Conservation (phyloP, 2,113 vertebrate species). For the Chionomys nivalis region DNA sequence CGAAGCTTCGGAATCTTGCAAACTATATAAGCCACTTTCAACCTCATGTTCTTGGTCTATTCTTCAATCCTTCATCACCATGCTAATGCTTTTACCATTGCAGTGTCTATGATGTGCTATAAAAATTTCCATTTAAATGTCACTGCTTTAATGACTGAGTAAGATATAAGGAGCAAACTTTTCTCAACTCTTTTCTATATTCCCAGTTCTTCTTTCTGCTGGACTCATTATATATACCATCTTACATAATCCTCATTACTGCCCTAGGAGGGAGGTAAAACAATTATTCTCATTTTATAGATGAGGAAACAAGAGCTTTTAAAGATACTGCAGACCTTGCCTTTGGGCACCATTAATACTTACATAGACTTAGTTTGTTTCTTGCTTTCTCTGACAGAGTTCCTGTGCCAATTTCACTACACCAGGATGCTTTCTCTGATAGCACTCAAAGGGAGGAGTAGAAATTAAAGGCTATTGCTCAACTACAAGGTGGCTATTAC, state of each 20-base stretch:
- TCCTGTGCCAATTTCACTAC: not conserved
- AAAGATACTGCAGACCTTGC: not conserved
- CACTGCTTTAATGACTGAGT: not conserved
- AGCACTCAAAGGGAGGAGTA: not conserved
- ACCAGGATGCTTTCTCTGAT: fast-evolving
- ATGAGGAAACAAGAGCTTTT: constrained; percentile 2
- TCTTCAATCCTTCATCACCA: not conserved
- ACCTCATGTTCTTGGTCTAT: not conserved
- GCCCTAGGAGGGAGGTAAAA: not conserved
- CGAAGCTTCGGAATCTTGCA: not conserved
- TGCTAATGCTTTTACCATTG: fast-evolving
- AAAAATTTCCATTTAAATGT: constrained; percentile 22
- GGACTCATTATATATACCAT: not conserved
- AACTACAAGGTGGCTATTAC: not conserved
- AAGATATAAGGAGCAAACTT: not conserved
- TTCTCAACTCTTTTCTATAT: not conserved
- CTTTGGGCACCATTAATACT: not conserved
- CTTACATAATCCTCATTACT: constrained; percentile 31
- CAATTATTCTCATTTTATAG: not conserved
- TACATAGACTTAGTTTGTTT: not conserved
- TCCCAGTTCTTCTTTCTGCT: not conserved
- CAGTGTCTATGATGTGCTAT: not conserved
- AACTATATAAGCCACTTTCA: not conserved
- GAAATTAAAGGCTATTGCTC: not conserved
- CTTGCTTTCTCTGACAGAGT: not conserved